Evolutionary conservation across 64 coral and sea anemone species (phyloP), one percentile per base, ranked within the genome.

Genomic region (Pocillopora verrucosa): DNA sequence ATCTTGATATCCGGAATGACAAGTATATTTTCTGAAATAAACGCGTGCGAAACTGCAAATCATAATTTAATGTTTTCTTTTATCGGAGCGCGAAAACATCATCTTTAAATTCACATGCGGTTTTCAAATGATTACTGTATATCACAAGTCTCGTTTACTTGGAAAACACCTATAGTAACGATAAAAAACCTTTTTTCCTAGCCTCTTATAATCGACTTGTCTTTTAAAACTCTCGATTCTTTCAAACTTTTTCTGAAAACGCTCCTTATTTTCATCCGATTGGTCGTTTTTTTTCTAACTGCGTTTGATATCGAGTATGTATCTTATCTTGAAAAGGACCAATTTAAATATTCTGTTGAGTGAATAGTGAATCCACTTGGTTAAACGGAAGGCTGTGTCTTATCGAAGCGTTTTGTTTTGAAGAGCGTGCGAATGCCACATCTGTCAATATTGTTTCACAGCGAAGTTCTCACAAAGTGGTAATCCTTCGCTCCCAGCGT

Each of bases 401-500:
- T 85, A 85, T 85, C 82, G 82, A 85, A 72, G 11, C 19, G 56
- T 85, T 85, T 72, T 85, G 61, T 85, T 85, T 51, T 70, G 70
- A 85, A 85, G 67, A 85, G 61, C 82, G 82, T 85, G 82, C 63
- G 82, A 85, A 85, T 56, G 15, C 16, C 37, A 67, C 82, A 85
- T 85, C 82, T 85, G 82, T n/a, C 20, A 72, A 85, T 85, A 85
- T 85, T 85, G 82, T 85, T 72, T 85, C 65, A n/a, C 82, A 65
- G 64, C 16, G 63, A 25, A 85, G 64, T 85, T 45, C 82, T 56
- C 10, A 56, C 41, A 68, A 85, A 85, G 64, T 85, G 34, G 82
- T 85, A 85, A 85, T 85, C 82, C 26, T 81, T n/a, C 56, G 67
- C 65, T 85, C 65, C 16, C 36, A 85, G 65, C 82, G 36, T 85